Evolutionary conservation across 2,888 invertebrate species (phyloP).

Genomic region (Glyphotaelius pellucidus): DNA sequence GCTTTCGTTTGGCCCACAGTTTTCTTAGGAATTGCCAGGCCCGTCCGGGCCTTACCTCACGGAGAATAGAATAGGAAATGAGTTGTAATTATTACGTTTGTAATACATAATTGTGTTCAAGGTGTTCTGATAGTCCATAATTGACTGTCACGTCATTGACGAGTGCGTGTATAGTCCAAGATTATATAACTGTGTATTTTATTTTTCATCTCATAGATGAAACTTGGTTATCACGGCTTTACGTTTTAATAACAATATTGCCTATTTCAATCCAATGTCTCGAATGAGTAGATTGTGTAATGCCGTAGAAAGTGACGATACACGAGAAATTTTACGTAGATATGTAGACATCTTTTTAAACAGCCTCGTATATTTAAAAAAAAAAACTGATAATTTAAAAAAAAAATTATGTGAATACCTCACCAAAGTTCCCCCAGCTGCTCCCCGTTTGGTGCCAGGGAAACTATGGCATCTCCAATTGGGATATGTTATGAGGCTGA

Average conservation of each 20-base stretch:
- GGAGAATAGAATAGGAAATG: constrained; percentile 2
- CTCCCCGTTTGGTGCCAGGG: no score
- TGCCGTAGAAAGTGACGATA: no score
- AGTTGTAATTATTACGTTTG: background rate
- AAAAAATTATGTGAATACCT: no score
- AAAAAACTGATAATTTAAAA: no score
- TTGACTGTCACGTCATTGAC: background rate
- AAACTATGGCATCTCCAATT: no score
- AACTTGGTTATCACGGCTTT: background rate
- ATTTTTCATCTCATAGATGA: background rate
- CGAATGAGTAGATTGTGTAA: no score
- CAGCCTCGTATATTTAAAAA: no score
- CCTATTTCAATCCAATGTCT: no score
- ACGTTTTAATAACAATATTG: background rate
- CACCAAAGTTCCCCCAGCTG: no score
- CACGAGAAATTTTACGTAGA: no score
- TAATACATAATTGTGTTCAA: background rate
- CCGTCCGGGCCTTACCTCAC: background rate
- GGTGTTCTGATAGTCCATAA: background rate
- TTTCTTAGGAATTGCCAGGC: background rate
- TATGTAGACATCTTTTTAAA: no score
- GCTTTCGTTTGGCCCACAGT: background rate
- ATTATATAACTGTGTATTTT: background rate
- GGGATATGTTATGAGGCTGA: no score
- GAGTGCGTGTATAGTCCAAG: background rate